Base-by-base conservation (phyloP, 2,113 vertebrate genomes). In the Hymenochirus boettgeri region DNA sequence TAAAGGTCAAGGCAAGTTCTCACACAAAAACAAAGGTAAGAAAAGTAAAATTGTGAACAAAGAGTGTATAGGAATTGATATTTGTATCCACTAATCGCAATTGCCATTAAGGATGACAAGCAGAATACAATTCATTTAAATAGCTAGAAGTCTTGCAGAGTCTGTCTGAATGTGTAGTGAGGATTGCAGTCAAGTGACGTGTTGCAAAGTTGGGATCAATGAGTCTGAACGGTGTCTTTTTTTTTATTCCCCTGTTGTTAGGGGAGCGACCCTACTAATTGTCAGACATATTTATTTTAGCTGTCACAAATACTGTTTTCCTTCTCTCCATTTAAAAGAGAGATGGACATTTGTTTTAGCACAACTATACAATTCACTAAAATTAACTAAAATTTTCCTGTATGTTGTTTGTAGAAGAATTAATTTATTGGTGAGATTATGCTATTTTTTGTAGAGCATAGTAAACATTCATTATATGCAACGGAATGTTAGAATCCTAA, bases 211-310 rank as follows among this genome's bases (percentile, higher is more conserved):
- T 76, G 58, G 83, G 82, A 83, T 73, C 84, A 86, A 78, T 82
- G 76, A 83, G 77, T 85, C 78, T 72, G 70, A 80, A 67, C 78
- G 75, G 77, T 74, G 78, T 78, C 71, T 84, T 80, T 83, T 83
- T 77, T 85, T 79, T 83, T 83, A 78, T 85, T 78, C 83, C 52
- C 85, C 75, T 74, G 18, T 58, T 59, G 18, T 42, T 50, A 24
- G 6, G 85, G 87, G 81, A 80, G 85, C n/a, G 82, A 72, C 81
- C 74, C 79, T 83, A 79, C 80, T 82, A 81, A 73, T 84, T 79
- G 76, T 73, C 77, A 75, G 71, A 75, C 75, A 77, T 87, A 88
- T 89, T 88, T 90, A 87, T 82, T 82, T 84, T 73, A 76, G 75
- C 57, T 79, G 65, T 77, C 77, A 77, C 74, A 78, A 73, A 63